These are phyloP conservation scores for Drosophila pseudotakahashii DNA, from an alignment of 2,888 invertebrate genomes.

Conservation along the genomic window DNA sequence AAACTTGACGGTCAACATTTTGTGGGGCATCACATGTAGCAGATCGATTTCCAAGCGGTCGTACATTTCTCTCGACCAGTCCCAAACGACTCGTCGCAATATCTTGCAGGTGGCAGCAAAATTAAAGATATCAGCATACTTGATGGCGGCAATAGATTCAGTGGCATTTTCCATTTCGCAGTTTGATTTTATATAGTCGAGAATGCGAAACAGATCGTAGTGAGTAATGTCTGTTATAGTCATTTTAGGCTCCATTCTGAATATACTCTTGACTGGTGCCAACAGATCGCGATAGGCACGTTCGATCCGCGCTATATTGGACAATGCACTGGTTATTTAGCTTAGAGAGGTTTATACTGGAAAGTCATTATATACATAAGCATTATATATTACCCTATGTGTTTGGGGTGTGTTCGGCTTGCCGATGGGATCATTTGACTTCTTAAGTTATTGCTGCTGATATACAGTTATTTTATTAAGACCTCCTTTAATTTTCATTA, in stretches of 20 bases:
- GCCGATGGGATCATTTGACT: background rate
- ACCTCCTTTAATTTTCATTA: too few relatives aligned
- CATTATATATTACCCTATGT: conserved; percentile 1
- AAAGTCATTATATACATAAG: too few relatives aligned
- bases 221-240: background rate
- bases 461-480: too few relatives aligned
- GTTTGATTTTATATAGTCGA: conserved; percentile 3
- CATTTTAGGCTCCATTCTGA: background rate
- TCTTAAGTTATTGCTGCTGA: too few relatives aligned
- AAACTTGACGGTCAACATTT: background rate
- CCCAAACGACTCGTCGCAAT: background rate
- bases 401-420: background rate
- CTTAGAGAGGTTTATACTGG: background rate
- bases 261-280: background rate
- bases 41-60: background rate
- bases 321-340: background rate
- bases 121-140: conserved; percentile 23
- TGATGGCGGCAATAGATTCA: background rate
- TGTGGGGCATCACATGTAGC: background rate
- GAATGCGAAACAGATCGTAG: conserved; percentile 4
- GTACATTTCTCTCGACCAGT: conserved; percentile 12
- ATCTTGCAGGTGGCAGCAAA: conserved; percentile 7
- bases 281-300: background rate
- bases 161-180: conserved; percentile 5
- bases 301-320: background rate